phyloP scores from a whole-genome alignment of 2,888 invertebrate species.

The Hybos culiciformis region DNA sequence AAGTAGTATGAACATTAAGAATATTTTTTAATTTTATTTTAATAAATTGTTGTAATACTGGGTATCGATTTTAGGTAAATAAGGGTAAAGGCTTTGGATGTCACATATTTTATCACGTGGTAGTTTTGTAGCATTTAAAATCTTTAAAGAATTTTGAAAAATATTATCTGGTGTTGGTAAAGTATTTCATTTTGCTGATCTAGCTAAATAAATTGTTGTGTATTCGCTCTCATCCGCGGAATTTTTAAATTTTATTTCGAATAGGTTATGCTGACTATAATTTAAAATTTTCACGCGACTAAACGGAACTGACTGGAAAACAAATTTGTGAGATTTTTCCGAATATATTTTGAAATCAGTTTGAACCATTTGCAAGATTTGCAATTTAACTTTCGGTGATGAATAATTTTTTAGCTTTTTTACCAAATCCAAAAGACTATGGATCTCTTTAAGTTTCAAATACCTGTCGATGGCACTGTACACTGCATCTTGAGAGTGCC shows the following conservation, averaged over 20 bases:
- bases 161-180: too few relatives aligned
- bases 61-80: too few relatives aligned
- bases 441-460: slow-evolving; percentile 10
- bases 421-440: not conserved
- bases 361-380: not conserved
- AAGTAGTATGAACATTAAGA: too few relatives aligned
- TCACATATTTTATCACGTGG: too few relatives aligned
- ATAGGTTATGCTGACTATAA: not conserved
- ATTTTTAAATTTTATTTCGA: not conserved
- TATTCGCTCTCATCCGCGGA: not conserved
- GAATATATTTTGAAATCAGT: not conserved
- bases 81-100: too few relatives aligned
- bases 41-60: too few relatives aligned
- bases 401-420: not conserved
- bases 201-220: too few relatives aligned
- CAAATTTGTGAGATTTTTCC: not conserved
- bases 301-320: not conserved
- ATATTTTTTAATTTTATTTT: too few relatives aligned
- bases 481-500: slow-evolving; percentile 11
- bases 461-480: slow-evolving; percentile 12
- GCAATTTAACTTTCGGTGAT: not conserved
- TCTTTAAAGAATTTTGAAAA: too few relatives aligned
- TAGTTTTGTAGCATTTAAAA: too few relatives aligned
- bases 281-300: not conserved
- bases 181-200: too few relatives aligned